Conservation (phyloP, 2,888 invertebrate genomes). For the Chaetogeoica ovagalla region DNA sequence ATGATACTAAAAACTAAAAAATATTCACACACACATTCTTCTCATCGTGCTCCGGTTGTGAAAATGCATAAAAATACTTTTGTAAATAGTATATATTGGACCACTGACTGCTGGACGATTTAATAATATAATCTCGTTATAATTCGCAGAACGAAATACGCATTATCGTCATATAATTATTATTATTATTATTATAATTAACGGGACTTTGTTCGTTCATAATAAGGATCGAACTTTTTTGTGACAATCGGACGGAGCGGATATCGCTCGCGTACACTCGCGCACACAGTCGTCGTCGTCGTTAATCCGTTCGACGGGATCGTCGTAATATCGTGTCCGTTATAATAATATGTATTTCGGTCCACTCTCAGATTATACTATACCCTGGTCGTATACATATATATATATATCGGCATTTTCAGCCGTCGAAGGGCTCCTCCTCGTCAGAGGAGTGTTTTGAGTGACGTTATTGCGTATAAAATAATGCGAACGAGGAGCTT, state of each 20-base stretch:
- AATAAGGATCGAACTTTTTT: conserved; percentile 44
- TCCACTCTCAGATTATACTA: conserved; percentile 27
- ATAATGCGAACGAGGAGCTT: background rate
- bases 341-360: conserved; percentile 7
- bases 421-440: background rate
- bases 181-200: too few relatives aligned
- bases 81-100: too few relatives aligned
- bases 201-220: too few relatives aligned
- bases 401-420: background rate
- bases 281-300: background rate
- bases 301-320: conserved; percentile 40
- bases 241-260: conserved; percentile 34
- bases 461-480: conserved; percentile 34
- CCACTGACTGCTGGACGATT: too few relatives aligned
- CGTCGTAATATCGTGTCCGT: background rate
- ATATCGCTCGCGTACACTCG: background rate
- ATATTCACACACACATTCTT: too few relatives aligned
- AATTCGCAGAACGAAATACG: too few relatives aligned
- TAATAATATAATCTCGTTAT: too few relatives aligned
- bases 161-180: too few relatives aligned
- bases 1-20: too few relatives aligned
- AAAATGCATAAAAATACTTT: too few relatives aligned
- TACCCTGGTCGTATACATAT: too few relatives aligned
- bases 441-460: conserved; percentile 7
- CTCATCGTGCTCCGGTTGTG: too few relatives aligned